These are phyloP conservation scores for Epinotia nisella DNA, from an alignment of 2,888 invertebrate species.

Conservation along the genomic window DNA sequence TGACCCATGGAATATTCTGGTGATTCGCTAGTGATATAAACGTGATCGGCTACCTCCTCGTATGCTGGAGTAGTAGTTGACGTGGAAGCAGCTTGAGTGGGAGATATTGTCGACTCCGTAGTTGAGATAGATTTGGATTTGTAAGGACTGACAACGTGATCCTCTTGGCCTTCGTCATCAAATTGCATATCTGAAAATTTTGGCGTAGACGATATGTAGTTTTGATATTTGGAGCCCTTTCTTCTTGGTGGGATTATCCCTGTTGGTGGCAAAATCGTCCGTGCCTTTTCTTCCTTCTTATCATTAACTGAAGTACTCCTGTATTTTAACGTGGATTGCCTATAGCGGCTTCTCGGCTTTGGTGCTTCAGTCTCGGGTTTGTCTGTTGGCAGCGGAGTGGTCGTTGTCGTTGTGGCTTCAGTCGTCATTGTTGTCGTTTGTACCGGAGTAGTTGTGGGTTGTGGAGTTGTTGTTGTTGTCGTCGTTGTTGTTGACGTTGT, in stretches of 20 bases:
- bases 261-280: constrained; percentile 50
- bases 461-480: constrained; percentile 55
- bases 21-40: constrained; percentile 53
- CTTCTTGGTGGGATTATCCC: constrained; percentile 61
- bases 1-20: constrained; percentile 34
- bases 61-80: constrained; percentile 51
- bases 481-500: constrained; percentile 50
- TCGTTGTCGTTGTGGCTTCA: constrained; percentile 52
- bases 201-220: constrained; percentile 66
- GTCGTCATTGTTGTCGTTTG: constrained; percentile 50
- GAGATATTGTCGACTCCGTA: constrained; percentile 46
- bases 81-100: constrained; percentile 44
- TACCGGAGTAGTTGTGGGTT: constrained; percentile 54
- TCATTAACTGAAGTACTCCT: constrained; percentile 81
- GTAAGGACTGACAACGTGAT: constrained; percentile 51
- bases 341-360: constrained; percentile 71
- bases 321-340: constrained; percentile 73
- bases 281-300: constrained; percentile 68
- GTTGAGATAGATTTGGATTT: constrained; percentile 49
- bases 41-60: constrained; percentile 55
- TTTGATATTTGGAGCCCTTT: constrained; percentile 77
- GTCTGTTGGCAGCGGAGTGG: constrained; percentile 39
- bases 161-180: constrained; percentile 58
- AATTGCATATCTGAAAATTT: constrained; percentile 55
- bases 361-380: constrained; percentile 4